Evolutionary conservation across 2,888 invertebrate genomes (phyloP), one percentile per base, ranked within the genome.

Genomic region (Kuschelorhynchus macadamiae): DNA sequence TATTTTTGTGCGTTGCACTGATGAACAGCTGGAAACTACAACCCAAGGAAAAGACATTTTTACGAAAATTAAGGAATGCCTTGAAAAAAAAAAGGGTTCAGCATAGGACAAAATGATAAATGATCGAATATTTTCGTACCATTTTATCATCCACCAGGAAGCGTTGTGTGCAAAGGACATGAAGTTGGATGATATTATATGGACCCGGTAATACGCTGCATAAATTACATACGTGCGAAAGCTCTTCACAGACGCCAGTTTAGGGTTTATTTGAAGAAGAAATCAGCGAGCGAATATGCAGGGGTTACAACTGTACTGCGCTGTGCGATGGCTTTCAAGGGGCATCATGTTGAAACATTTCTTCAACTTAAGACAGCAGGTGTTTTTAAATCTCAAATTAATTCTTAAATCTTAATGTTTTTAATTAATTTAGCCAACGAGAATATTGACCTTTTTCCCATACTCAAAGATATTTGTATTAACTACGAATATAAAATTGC

Each of bases 71-170:
- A 59, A 59, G 47, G 47, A 59, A 47, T 68, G 63, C 69, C 69
- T 71, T 72, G 75, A 72, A 67, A 71, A 46, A 21, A n/a, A n/a
- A n/a, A 46, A 46, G 25, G 14, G 20, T 25, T 25, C 21, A 46
- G 0, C 21, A 21, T 46, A 21, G 46, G n/a, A 46, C 21, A 46
- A 46, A 46, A 17, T 21, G 21, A 46, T 3, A n/a, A 21, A 11
- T 21, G 12, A 21, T 21, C 21, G 25, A n/a, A 12, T 57, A 18
- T 60, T 60, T 42, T 42, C 52, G 16, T 50, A 61, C 42, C 52
- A 52, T 50, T 60, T 39, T 16, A 60, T 60, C 32, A 60, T 60
- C 41, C 60, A 60, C 41, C 42, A 50, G 30, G 50, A 50, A 61
- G 61, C 61, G 8, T 25, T 52, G 42, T 61, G 60, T 47, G 60